These are phyloP conservation scores for Pitta sordida DNA, from an alignment of 2,113 vertebrate genomes.

Conservation along the genomic window DNA sequence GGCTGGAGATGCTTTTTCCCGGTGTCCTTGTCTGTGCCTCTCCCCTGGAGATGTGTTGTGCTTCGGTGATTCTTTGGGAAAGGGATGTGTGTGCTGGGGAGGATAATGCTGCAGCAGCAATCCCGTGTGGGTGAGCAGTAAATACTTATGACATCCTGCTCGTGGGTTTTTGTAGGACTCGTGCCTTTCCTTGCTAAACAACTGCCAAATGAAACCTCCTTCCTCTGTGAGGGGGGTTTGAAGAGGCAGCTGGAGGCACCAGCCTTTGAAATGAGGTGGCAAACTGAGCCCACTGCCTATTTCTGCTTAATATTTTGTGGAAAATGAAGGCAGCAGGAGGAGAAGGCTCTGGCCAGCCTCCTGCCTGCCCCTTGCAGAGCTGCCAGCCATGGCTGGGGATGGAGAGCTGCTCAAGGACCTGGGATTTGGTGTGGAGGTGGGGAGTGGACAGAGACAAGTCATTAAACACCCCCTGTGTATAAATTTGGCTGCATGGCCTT, in stretches of 20 bases:
- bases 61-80: background rate
- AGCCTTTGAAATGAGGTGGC: conserved; percentile 50
- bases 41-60: background rate
- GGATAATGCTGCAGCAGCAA: background rate
- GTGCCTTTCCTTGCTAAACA: background rate
- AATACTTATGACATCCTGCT: background rate
- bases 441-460: background rate
- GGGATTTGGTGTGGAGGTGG: background rate
- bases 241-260: conserved; percentile 38
- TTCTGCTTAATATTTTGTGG: background rate
- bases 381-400: background rate
- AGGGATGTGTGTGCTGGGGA: background rate
- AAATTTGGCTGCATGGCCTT: background rate
- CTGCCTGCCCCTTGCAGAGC: background rate
- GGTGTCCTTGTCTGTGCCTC: background rate
- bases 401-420: background rate
- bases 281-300: background rate
- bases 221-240: background rate
- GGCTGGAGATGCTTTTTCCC: background rate
- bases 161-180: background rate
- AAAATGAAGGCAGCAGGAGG: background rate
- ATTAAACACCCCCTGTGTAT: background rate
- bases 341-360: background rate
- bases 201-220: background rate
- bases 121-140: background rate